A percentile compares a stretch with the other conserved stretches of the same genome.
Evolutionary conservation across 2,113 vertebrate species (phyloP).

Genomic region (Tyto alba): DNA sequence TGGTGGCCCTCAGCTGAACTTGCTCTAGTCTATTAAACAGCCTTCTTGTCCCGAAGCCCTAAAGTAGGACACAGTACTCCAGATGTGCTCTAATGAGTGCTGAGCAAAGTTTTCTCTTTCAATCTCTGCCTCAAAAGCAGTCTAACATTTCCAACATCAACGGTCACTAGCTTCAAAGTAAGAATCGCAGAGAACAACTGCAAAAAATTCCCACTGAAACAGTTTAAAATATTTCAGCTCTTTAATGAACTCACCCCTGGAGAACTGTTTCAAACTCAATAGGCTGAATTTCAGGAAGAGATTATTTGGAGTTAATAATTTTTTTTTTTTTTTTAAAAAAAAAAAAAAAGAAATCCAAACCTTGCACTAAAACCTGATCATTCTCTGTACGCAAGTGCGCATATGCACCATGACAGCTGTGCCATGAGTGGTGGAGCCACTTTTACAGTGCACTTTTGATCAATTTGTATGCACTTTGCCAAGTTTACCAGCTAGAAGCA

Average conservation of each 20-base stretch:
- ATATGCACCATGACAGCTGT: rapidly evolving
- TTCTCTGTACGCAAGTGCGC: background rate
- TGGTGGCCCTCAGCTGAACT: background rate
- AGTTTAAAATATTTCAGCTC: background rate
- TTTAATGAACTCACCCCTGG: background rate
- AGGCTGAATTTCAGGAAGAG: background rate
- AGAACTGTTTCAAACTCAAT: background rate
- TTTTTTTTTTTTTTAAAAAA: background rate
- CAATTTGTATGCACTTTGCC: background rate
- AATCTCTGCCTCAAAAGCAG: background rate
- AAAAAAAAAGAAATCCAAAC: background rate
- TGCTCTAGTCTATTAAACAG: background rate
- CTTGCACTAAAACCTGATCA: background rate
- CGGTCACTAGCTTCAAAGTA: background rate
- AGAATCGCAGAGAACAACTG: background rate
- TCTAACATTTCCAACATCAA: background rate
- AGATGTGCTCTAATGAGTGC: background rate
- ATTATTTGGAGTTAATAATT: background rate
- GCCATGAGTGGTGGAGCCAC: background rate
- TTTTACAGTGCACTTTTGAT: background rate
- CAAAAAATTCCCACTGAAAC: background rate
- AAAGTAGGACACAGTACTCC: background rate
- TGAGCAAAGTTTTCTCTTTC: background rate
- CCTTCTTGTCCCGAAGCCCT: background rate
- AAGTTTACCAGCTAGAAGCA: background rate